Evolutionary conservation across 2,797 vertebrate genomes (phyloP).

Genomic region (Dipus sagitta): DNA sequence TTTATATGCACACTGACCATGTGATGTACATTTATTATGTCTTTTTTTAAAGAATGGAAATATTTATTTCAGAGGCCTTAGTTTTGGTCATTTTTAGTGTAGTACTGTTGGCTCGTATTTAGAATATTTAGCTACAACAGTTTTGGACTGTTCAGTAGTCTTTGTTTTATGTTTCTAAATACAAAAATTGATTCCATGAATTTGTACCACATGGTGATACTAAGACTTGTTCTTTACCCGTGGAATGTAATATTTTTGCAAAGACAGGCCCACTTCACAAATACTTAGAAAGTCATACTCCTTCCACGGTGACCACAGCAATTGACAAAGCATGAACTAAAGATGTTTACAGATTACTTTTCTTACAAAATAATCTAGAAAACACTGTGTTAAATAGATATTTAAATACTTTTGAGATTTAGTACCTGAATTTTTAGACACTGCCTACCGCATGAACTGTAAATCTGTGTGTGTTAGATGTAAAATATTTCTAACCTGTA

Average conservation of each 20-base stretch:
- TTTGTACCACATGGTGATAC: too few relatives aligned
- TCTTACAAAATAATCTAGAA: constrained; percentile 90
- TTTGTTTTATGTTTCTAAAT: constrained; percentile 89
- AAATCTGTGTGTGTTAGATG: constrained; percentile 95
- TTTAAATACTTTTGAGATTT: constrained; percentile 93
- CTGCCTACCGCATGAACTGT: constrained; percentile 95
- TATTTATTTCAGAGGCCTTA: constrained; percentile 98
- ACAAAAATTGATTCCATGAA: constrained; percentile 86
- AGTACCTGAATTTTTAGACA: constrained; percentile 93
- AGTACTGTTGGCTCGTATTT: constrained; percentile 89
- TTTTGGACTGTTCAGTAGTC: constrained; percentile 89
- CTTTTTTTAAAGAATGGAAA: constrained; percentile 93
- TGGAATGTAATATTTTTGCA: too few relatives aligned
- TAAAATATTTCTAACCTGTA: constrained; percentile 94
- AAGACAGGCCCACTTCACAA: too few relatives aligned
- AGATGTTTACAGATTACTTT: constrained; percentile 84
- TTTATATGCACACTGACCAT: constrained; percentile 93
- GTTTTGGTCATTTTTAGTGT: constrained; percentile 93
- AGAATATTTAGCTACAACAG: constrained; percentile 88
- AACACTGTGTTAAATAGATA: constrained; percentile 93
- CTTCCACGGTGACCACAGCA: too few relatives aligned
- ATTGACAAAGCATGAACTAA: too few relatives aligned
- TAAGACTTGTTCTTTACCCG: too few relatives aligned
- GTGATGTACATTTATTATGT: constrained; percentile 92
- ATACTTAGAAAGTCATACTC: too few relatives aligned